These are phyloP conservation scores for Eupithecia pulchellata DNA, from an alignment of 2,888 invertebrate genomes.

Conservation along the genomic window DNA sequence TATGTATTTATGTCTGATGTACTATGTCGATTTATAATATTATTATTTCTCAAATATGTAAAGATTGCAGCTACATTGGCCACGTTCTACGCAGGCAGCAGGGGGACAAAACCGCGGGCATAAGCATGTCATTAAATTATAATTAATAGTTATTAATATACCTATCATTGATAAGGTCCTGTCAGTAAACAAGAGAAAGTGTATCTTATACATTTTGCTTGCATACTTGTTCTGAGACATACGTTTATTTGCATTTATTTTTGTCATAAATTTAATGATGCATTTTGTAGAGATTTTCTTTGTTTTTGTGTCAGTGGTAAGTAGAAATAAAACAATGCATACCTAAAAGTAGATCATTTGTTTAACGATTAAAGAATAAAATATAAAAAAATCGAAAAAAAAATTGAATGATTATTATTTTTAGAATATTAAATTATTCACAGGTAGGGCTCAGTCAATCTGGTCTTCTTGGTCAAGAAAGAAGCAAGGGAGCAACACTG, in stretches of 20 bases:
- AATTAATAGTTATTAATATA: slow-evolving; percentile 7
- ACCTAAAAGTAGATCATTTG: too few relatives aligned
- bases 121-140: neutral
- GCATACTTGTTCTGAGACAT: slow-evolving; percentile 13
- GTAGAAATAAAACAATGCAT: too few relatives aligned
- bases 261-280: slow-evolving; percentile 1
- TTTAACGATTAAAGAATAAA: neutral
- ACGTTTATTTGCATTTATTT: neutral
- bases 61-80: neutral
- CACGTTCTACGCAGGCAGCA: neutral
- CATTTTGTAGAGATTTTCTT: slow-evolving; percentile 3
- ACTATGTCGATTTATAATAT: neutral
- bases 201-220: slow-evolving; percentile 16
- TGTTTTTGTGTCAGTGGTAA: slow-evolving; percentile 26
- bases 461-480: slow-evolving; percentile 54
- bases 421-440: neutral
- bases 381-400: too few relatives aligned
- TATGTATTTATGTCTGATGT: too few relatives aligned
- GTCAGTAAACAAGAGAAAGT: slow-evolving; percentile 27
- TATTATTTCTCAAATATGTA: neutral
- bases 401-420: neutral
- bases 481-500: slow-evolving; percentile 63
- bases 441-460: slow-evolving; percentile 52
- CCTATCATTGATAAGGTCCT: slow-evolving; percentile 24
- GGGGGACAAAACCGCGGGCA: neutral